Evolutionary conservation across 2,888 invertebrate species (phyloP), one percentile per base, ranked within the genome.

Genomic region (Linnaemya vulpina): DNA sequence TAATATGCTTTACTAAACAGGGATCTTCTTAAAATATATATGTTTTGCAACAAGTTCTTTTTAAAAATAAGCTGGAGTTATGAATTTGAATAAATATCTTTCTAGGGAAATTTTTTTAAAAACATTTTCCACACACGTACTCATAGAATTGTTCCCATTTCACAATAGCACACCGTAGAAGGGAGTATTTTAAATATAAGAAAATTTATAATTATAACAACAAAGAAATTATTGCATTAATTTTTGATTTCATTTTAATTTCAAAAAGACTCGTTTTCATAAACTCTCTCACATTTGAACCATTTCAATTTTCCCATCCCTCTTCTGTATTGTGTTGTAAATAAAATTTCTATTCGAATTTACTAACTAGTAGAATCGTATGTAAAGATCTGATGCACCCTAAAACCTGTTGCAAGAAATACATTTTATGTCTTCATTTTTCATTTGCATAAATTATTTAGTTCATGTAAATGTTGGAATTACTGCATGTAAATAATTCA

Each of bases 401-500:
- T 13, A 62, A 51, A 53, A 25, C 20, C 40, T 40, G 22, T 30
- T 70, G 46, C 22, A 25, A 60, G 13, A 4, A 17, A 40, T 0
- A 49, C 17, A 60, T 30, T 9, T 20, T 0, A 35, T 4, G 11
- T 58, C 17, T 35, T 55, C 17, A 5, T 30, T 35, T 67, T 22
- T 43, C 22, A 58, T 76, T 76, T 76, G 67, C 67, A 58, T 67
- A 67, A 67, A 55, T 4, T 20, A 51, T 40, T 58, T 80, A 74
- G 70, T 71, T 15, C 74, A 78, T 76, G 63, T 58, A 68, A 71
- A n/a, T 65, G 51, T 71, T 35, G 62, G 43, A 65, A 43, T 4
- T 49, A 70, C 46, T 75, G 86, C 82, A 83, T 86, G 86, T 38
- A 83, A 46, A 83, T 83, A 79, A 67, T 73, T 73, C 83, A 86